Percentiles rank a stretch among this genome's conserved stretches.
phyloP scores from a whole-genome alignment of 2,888 invertebrate genomes.

The Drosophila trichaetosa region DNA sequence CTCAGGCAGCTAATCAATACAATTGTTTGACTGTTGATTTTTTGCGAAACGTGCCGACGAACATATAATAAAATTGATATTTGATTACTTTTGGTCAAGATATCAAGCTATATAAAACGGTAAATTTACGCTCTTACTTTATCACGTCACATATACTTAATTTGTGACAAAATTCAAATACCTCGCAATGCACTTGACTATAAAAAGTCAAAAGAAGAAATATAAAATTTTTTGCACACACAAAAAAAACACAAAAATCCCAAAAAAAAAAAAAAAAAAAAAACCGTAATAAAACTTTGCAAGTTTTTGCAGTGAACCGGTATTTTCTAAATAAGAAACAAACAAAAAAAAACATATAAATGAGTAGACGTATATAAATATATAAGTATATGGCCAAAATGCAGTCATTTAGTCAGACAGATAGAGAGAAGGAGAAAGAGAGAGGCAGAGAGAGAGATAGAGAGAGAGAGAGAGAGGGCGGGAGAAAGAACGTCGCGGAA shows the following conservation, averaged over 20 bases:
- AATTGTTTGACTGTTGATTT: background rate
- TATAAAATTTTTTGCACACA: slow-evolving; percentile 30
- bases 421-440: slow-evolving; percentile 4
- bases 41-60: background rate
- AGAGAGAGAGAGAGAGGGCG: slow-evolving; percentile 11
- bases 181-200: background rate
- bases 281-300: slow-evolving; percentile 54
- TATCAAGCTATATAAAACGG: background rate
- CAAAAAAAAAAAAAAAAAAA: slow-evolving; percentile 19
- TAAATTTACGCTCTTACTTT: background rate
- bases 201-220: slow-evolving; percentile 26
- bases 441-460: background rate
- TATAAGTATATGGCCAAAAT: slow-evolving; percentile 41
- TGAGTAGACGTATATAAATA: slow-evolving; percentile 26
- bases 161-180: slow-evolving; percentile 2
- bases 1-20: background rate
- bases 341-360: slow-evolving; percentile 11
- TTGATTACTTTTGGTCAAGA: background rate
- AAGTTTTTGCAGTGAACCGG: slow-evolving; percentile 68
- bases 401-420: slow-evolving; percentile 52
- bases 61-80: background rate
- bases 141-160: background rate
- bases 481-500: slow-evolving; percentile 38
- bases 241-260: slow-evolving; percentile 4
- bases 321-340: slow-evolving; percentile 45